Base-by-base conservation (phyloP, 2,113 vertebrate genomes). In the Hystrix brachyura region DNA sequence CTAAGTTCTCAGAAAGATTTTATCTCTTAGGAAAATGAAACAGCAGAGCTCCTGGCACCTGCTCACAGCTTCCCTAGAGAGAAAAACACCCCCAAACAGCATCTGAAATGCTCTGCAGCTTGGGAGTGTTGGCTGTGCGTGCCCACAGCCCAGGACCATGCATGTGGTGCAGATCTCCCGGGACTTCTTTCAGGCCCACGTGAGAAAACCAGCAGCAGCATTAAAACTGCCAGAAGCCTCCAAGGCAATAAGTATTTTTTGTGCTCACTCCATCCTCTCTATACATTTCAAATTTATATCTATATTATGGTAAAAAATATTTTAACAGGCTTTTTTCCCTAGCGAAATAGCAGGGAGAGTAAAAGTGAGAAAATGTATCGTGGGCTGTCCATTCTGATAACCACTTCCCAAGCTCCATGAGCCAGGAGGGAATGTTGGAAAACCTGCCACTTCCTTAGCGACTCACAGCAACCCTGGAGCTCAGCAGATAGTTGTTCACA, bases 211-310 rank as follows among this genome's bases (percentile, higher is more conserved):
- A 32, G 29, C 55, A 65, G 53, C 23, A 55, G 55, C 5, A 19
- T 65, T 18, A 5, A 59, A 80, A 46, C 14, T n/a, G 51, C 59
- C 12, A 9, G 51, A 92, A 89, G 53, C 78, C 21, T 62, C 46
- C 19, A 78, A 43, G 43, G 57, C 51, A 59, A 64, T 19, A 8
- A 57, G 34, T 19, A 62, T 18, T 57, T 85, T 71, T 92, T 65
- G 46, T 13, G 48, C 4, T 10, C 14, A 29, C 3, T 87, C 51
- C 29, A 91, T 74, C 76, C n/a, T 81, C 14, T 74, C 5, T 72
- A 3, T 69, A 72, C 57, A 87, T 91, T 91, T 96, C n/a, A 92
- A 96, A 78, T 89, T 38, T 95, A 25, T 53, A 48, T 38, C 51
- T 85, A 88, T n/a, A 95, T 95, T 91, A 79, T 48, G 43, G 18